Conservation (phyloP, 2,888 invertebrate genomes). For the Noctua comes region DNA sequence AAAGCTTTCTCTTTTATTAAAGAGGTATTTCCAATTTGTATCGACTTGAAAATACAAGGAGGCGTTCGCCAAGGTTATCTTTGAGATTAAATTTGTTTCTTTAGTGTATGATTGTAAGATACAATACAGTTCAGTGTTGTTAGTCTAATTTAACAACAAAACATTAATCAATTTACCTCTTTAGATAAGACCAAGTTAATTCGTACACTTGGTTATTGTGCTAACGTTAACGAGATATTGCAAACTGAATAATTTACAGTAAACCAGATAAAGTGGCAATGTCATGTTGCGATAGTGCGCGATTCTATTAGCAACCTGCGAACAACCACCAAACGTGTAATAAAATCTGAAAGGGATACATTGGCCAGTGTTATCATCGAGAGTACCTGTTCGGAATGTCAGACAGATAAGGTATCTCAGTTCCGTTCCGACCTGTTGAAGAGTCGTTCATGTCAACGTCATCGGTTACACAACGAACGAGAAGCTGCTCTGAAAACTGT, state of each 20-base stretch:
- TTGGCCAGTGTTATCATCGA: conserved; percentile 62
- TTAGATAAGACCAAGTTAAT: conserved; percentile 18
- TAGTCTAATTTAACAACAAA: conserved; percentile 19
- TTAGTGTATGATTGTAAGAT: background rate
- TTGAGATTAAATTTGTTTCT: conserved; percentile 28
- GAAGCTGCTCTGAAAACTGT: conserved; percentile 66
- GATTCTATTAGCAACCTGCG: conserved; percentile 33
- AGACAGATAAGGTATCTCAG: conserved; percentile 74
- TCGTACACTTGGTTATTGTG: conserved; percentile 26
- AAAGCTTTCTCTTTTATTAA: conserved; percentile 22
- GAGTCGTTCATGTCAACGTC: conserved; percentile 67
- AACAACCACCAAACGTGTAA: conserved; percentile 32
- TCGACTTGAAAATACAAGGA: conserved; percentile 1
- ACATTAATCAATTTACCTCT: conserved; percentile 33
- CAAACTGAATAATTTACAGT: conserved; percentile 35
- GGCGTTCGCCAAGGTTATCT: conserved; percentile 31
- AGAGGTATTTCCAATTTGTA: background rate
- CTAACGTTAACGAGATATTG: conserved; percentile 22
- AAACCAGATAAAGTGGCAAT: conserved; percentile 29
- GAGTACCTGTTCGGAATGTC: conserved; percentile 69
- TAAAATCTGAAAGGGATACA: conserved; percentile 60
- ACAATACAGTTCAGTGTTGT: conserved; percentile 3
- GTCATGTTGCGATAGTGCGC: conserved; percentile 33
- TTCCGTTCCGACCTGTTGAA: conserved; percentile 72
- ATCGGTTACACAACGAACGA: conserved; percentile 68